phyloP scores from a whole-genome alignment of 1,140 invertebrate genomes.

The Aphidius ervi region DNA sequence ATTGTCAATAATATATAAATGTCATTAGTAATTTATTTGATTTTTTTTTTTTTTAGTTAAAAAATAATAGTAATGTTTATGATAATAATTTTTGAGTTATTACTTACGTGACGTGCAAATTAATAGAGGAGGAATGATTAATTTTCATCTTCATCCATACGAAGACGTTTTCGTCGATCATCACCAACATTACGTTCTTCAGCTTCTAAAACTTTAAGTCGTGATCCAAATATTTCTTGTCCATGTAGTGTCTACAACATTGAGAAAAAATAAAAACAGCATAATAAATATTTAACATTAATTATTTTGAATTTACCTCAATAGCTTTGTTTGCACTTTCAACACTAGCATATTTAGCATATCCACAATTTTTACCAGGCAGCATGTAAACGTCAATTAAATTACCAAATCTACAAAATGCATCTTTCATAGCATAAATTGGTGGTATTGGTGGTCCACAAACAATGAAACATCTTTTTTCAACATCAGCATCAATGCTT shows the following conservation, averaged over 20 bases:
- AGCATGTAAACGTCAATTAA: constrained; percentile 88
- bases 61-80: constrained; percentile 3
- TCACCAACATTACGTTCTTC: constrained; percentile 67
- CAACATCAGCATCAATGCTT: constrained; percentile 65
- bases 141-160: constrained; percentile 53
- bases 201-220: constrained; percentile 84
- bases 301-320: constrained; percentile 48
- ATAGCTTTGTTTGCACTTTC: constrained; percentile 78
- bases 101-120: constrained; percentile 48
- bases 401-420: constrained; percentile 89
- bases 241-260: constrained; percentile 66
- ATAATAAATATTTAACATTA: not conserved
- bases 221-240: constrained; percentile 75
- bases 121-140: constrained; percentile 28
- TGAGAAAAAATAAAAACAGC: not conserved
- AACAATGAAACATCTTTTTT: constrained; percentile 71
- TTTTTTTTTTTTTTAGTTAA: not conserved
- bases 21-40: not conserved
- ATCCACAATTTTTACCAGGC: constrained; percentile 85
- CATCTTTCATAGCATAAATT: constrained; percentile 75
- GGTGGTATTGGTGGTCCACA: constrained; percentile 78
- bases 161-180: constrained; percentile 55
- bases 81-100: not conserved
- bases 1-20: constrained; percentile 6
- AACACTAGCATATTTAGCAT: constrained; percentile 80